Evolutionary conservation across 2,113 vertebrate species (phyloP).

Genomic region (Boulengeromyrus knoepffleri): DNA sequence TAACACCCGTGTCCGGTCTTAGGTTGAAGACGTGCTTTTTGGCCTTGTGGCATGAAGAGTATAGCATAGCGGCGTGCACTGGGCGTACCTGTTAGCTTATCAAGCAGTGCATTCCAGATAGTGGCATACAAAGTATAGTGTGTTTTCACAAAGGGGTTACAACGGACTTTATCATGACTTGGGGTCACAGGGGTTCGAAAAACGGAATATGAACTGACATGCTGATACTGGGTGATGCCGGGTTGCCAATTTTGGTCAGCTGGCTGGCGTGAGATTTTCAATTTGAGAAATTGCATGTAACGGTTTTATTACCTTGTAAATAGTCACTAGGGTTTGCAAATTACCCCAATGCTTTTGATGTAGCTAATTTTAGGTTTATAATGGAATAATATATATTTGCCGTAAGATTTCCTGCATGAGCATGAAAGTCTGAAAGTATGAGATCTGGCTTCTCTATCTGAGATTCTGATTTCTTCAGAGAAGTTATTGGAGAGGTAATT

Average conservation of each 20-base stretch:
- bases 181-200: not conserved
- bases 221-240: not conserved
- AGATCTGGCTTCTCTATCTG: too few relatives aligned
- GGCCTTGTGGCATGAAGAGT: not conserved
- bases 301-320: not conserved
- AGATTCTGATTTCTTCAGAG: not conserved
- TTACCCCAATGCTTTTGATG: not conserved
- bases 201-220: not conserved
- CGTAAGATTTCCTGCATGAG: not conserved
- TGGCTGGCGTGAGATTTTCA: not conserved
- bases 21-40: not conserved
- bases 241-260: not conserved
- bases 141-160: not conserved
- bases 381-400: not conserved
- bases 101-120: not conserved
- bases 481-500: not conserved
- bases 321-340: not conserved
- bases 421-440: not conserved
- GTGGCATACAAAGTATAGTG: not conserved
- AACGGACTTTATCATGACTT: not conserved
- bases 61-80: not conserved
- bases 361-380: not conserved
- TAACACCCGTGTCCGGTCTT: conserved; percentile 2
- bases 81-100: not conserved
- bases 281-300: not conserved